A percentile compares a stretch with the other conserved stretches of the same genome.
phyloP scores from a whole-genome alignment of 2,888 invertebrate species.

The Lepas anatifera region DNA sequence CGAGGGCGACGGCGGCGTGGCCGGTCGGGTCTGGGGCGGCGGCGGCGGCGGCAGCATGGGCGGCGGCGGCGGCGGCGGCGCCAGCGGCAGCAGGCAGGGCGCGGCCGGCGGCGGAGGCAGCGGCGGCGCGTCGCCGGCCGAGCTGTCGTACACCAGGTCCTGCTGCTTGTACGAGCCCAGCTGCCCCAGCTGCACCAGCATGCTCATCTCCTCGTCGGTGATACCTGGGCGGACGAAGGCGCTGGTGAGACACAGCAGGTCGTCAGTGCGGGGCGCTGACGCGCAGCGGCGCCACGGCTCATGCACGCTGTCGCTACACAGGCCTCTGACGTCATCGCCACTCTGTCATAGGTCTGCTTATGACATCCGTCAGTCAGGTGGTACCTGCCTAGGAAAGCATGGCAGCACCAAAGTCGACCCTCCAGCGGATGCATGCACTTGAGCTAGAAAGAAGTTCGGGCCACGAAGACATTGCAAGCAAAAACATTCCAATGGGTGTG shows the following conservation, averaged over 20 bases:
- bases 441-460: too few species aligned
- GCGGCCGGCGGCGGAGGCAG: neutral
- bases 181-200: conserved; percentile 30
- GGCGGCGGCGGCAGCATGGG: neutral
- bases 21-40: neutral
- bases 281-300: too few species aligned
- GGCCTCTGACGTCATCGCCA: too few species aligned
- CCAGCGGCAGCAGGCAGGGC: neutral
- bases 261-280: too few species aligned
- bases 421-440: too few species aligned
- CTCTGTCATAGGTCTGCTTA: too few species aligned
- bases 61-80: neutral
- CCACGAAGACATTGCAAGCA: too few species aligned
- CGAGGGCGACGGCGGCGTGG: neutral
- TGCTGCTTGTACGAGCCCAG: conserved; percentile 24
- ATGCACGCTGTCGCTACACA: too few species aligned
- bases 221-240: conserved; percentile 24
- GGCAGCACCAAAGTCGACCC: too few species aligned
- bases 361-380: too few species aligned
- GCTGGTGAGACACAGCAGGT: conserved; percentile 4
- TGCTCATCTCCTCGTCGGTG: conserved; percentile 31
- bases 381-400: too few species aligned
- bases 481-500: too few species aligned
- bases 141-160: conserved; percentile 22
- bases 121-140: neutral